Conservation (phyloP, 2,113 vertebrate genomes). For the Sapayoa aenigma region DNA sequence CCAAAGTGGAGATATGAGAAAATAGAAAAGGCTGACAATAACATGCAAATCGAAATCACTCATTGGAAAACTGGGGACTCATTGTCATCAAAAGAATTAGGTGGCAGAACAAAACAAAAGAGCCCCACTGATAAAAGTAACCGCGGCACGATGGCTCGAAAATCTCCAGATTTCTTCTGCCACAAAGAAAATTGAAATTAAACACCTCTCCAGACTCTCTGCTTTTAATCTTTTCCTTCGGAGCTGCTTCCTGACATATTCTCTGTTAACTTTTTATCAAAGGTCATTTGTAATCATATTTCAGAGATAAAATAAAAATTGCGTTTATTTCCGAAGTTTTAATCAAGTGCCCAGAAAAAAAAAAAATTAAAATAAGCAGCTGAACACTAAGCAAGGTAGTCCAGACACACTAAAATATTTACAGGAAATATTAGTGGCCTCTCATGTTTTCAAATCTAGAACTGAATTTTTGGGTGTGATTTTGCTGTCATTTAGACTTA, state of each 20-base stretch:
- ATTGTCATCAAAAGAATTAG: conserved; percentile 80
- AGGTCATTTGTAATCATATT: conserved; percentile 66
- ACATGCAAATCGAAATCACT: conserved; percentile 75
- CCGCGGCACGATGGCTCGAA: conserved; percentile 52
- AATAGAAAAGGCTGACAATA: conserved; percentile 74
- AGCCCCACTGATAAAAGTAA: conserved; percentile 70
- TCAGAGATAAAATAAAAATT: conserved; percentile 49
- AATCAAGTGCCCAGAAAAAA: background rate
- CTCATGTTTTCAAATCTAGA: background rate
- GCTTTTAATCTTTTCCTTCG: conserved; percentile 63
- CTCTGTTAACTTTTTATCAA: conserved; percentile 61
- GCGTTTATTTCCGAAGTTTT: conserved; percentile 37
- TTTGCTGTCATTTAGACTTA: background rate
- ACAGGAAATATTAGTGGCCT: background rate
- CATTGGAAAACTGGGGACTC: conserved; percentile 72
- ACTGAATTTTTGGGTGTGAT: background rate
- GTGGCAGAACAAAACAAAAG: conserved; percentile 79
- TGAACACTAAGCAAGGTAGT: background rate
- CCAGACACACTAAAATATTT: background rate
- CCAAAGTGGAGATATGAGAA: conserved; percentile 73
- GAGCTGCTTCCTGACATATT: conserved; percentile 55
- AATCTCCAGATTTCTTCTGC: conserved; percentile 51
- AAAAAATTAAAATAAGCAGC: background rate
- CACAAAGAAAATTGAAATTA: conserved; percentile 60
- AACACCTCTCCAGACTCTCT: conserved; percentile 65